Evolutionary conservation across 2,113 vertebrate species (phyloP).

Genomic region (Anolis sagrei): DNA sequence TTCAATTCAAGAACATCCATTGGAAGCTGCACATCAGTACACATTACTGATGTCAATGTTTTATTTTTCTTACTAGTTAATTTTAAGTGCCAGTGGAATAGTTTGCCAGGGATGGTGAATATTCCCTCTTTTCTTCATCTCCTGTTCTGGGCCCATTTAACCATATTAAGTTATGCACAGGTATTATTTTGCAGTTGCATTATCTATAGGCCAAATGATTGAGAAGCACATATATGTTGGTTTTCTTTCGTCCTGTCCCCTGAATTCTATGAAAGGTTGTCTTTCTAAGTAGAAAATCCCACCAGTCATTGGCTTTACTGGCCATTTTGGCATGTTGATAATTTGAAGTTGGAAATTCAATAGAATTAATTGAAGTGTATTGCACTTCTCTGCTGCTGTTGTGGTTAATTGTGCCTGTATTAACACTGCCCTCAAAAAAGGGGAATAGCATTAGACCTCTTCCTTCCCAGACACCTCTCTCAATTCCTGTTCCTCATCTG

Average conservation of each 20-base stretch:
- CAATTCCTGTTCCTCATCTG: slow-evolving; percentile 32
- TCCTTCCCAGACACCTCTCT: slow-evolving; percentile 26
- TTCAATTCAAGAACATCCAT: slow-evolving; percentile 29
- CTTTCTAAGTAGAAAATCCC: slow-evolving; percentile 15
- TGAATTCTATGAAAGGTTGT: not conserved
- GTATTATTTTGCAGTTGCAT: not conserved
- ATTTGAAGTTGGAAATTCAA: slow-evolving; percentile 34
- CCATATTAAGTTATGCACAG: slow-evolving; percentile 24
- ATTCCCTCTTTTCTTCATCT: slow-evolving; percentile 36
- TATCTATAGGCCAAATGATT: not conserved
- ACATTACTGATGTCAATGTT: slow-evolving; percentile 10
- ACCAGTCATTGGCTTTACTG: not conserved
- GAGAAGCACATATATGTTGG: not conserved
- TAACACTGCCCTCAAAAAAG: slow-evolving; percentile 13
- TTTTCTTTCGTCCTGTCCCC: slow-evolving; percentile 14
- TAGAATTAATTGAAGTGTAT: not conserved
- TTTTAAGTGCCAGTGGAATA: slow-evolving; percentile 37
- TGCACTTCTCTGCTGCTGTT: slow-evolving; percentile 28
- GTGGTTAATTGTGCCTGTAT: slow-evolving; percentile 34
- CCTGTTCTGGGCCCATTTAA: slow-evolving; percentile 33
- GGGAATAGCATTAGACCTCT: slow-evolving; percentile 28
- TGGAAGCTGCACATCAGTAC: not conserved
- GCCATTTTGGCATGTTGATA: slow-evolving; percentile 43
- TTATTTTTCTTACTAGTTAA: slow-evolving; percentile 2
- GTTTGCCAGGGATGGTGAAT: slow-evolving; percentile 28